Evolutionary conservation across 2,888 invertebrate species (phyloP).

Genomic region (Chydorus sphaericus): DNA sequence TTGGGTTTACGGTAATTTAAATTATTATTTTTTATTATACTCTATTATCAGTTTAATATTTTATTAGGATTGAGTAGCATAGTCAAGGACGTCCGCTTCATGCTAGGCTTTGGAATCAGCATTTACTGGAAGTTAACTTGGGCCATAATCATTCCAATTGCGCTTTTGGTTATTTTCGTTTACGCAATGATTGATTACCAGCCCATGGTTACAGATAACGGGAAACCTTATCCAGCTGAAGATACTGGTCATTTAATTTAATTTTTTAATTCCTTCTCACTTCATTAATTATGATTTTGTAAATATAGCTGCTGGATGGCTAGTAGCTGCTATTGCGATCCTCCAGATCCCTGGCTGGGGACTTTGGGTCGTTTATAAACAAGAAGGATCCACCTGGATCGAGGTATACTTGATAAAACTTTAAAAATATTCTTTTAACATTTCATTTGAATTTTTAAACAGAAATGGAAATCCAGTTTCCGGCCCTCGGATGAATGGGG

Average conservation of each 20-base stretch:
- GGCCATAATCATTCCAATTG: conserved; percentile 28
- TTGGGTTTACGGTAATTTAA: conserved; percentile 46
- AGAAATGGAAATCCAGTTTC: conserved; percentile 21
- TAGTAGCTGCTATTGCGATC: conserved; percentile 16
- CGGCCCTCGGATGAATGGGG: conserved; percentile 23
- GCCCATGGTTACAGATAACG: conserved; percentile 41
- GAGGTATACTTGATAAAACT: too few species aligned
- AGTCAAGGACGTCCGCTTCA: conserved; percentile 26
- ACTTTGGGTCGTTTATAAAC: conserved; percentile 24
- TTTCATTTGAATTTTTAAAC: too few species aligned
- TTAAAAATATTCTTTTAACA: too few species aligned
- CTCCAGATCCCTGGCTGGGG: conserved; percentile 39
- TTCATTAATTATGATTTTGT: not conserved
- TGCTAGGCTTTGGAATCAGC: conserved; percentile 24
- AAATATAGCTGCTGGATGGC: conserved; percentile 17
- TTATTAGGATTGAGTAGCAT: conserved; percentile 23
- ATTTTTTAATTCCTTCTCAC: too few species aligned
- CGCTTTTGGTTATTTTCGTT: conserved; percentile 25
- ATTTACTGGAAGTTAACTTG: conserved; percentile 33
- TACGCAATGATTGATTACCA: conserved; percentile 28
- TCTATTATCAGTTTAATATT: too few species aligned
- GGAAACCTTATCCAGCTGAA: conserved; percentile 40
- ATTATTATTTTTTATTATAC: not conserved
- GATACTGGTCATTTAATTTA: conserved; percentile 23
- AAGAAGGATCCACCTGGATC: conserved; percentile 23